phyloP scores from a whole-genome alignment of 2,797 vertebrate genomes.

The Rhinatrema bivittatum region DNA sequence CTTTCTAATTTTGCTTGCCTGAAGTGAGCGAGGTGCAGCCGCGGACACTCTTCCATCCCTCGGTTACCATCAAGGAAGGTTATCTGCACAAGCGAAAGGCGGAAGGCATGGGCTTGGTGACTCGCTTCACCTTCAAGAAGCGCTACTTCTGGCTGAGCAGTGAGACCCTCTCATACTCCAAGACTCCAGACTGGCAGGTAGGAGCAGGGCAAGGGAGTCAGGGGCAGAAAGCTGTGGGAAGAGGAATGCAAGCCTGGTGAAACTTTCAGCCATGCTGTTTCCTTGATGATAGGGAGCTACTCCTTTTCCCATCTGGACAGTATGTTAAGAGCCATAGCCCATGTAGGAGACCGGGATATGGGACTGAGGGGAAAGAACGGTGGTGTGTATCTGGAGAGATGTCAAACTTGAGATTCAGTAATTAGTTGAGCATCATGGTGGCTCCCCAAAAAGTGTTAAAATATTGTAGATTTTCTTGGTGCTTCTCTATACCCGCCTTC shows the following conservation, averaged over 20 bases:
- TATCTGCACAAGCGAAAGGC: conserved; percentile 72
- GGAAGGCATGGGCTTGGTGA: conserved; percentile 59
- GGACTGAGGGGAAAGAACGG: no score
- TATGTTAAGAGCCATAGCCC: no score
- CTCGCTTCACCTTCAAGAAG: conserved; percentile 82
- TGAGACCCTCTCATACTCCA: conserved; percentile 73
- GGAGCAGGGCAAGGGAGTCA: conserved; percentile 4
- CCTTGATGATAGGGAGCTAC: no score
- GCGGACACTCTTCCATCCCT: conserved; percentile 55
- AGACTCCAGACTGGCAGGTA: conserved; percentile 76
- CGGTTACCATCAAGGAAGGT: conserved; percentile 74
- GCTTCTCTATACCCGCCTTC: no score
- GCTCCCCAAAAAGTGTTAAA: no score
- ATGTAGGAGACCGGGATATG: no score
- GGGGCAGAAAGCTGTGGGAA: not conserved
- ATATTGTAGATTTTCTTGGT: no score
- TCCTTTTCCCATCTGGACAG: no score
- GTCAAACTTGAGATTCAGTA: no score
- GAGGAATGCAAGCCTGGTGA: not conserved
- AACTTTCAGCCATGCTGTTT: no score
- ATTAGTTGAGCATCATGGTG: no score
- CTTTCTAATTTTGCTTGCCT: accelerated
- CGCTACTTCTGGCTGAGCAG: conserved; percentile 84
- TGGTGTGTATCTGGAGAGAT: no score
- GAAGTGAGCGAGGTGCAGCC: conserved; percentile 51